Percentiles rank a stretch among this genome's conserved stretches.
phyloP scores from a whole-genome alignment of 1,140 invertebrate genomes.

The Brachionus koreanus region DNA sequence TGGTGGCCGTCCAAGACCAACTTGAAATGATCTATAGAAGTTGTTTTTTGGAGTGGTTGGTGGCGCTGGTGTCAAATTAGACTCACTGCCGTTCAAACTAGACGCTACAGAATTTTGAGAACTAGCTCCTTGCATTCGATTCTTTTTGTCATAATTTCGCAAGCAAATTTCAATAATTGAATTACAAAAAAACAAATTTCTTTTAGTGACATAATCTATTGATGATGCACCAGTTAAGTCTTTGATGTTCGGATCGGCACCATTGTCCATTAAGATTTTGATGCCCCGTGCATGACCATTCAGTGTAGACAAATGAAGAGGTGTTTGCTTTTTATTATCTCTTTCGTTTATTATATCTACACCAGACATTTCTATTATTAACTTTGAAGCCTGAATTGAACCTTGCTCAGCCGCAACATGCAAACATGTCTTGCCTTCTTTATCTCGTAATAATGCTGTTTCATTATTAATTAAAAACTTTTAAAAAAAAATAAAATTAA shows the following conservation, averaged over 20 bases:
- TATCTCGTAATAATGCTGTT: conserved; percentile 31
- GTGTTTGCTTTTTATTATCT: conserved; percentile 52
- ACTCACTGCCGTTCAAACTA: conserved; percentile 25
- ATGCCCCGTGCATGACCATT: conserved; percentile 57
- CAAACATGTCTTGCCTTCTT: conserved; percentile 46
- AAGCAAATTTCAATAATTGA: conserved; percentile 36
- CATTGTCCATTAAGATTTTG: conserved; percentile 54
- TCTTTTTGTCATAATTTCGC: neutral
- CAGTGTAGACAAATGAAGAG: conserved; percentile 55
- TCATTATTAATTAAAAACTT: conserved; percentile 46
- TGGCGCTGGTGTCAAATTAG: conserved; percentile 23
- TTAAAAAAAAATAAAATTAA: conserved; percentile 10
- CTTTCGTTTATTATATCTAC: conserved; percentile 49
- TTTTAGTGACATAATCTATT: conserved; percentile 24
- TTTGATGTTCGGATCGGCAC: conserved; percentile 44
- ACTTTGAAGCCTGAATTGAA: conserved; percentile 52
- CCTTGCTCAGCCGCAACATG: conserved; percentile 47
- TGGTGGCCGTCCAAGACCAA: neutral
- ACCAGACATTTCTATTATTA: conserved; percentile 55
- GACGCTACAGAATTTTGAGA: neutral
- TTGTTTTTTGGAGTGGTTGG: conserved; percentile 35
- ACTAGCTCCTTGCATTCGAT: conserved; percentile 12
- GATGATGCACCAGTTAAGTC: conserved; percentile 25
- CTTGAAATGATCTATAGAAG: conserved; percentile 7
- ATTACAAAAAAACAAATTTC: conserved; percentile 29